These are phyloP conservation scores for Apus apus DNA, from an alignment of 2,113 vertebrate species.

Conservation along the genomic window DNA sequence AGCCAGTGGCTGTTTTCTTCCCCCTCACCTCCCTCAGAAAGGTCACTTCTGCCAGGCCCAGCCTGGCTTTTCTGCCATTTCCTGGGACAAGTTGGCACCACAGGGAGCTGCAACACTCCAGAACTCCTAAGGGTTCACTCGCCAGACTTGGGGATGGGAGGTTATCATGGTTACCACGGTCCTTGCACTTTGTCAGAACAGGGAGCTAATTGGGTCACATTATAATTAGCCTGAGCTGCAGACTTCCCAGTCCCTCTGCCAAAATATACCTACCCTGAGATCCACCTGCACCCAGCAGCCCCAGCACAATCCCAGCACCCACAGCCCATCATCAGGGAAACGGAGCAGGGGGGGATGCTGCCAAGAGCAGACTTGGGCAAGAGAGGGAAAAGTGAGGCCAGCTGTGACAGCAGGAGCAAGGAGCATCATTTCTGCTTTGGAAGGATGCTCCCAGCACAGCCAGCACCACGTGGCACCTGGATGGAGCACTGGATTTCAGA, in stretches of 20 bases:
- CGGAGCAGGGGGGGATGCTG: accelerated
- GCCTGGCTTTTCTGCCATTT: neutral
- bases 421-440: neutral
- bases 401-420: neutral
- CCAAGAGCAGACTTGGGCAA: neutral
- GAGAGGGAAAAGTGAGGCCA: neutral
- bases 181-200: neutral
- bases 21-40: neutral
- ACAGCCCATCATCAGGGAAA: neutral
- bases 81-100: neutral
- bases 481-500: neutral
- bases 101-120: neutral
- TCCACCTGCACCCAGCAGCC: neutral
- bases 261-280: neutral
- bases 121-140: neutral
- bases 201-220: slow-evolving; percentile 52
- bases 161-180: neutral
- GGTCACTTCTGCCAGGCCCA: neutral
- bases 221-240: slow-evolving; percentile 44
- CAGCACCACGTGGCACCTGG: neutral
- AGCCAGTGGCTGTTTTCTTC: neutral
- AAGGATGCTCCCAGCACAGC: neutral
- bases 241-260: neutral
- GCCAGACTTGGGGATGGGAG: neutral
- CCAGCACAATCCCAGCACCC: too few species aligned